phyloP scores from a whole-genome alignment of 2,797 vertebrate species.

The Pempheris klunzingeri region DNA sequence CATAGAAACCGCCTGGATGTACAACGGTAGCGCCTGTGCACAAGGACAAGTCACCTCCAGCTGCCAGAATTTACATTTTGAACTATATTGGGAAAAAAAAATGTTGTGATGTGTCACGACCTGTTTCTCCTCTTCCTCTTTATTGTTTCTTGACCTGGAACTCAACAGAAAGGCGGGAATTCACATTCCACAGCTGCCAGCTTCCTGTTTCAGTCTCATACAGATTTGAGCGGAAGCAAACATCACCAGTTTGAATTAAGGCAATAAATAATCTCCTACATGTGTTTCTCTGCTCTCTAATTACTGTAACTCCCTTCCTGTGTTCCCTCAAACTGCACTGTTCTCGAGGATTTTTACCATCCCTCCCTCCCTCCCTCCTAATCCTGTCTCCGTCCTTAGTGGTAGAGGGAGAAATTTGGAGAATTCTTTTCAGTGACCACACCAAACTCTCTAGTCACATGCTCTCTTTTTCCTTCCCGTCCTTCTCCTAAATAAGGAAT shows the following conservation, averaged over 20 bases:
- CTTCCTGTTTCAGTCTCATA: slow-evolving; percentile 52
- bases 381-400: slow-evolving; percentile 58
- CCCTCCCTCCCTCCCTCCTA: slow-evolving; percentile 30
- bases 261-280: slow-evolving; percentile 41
- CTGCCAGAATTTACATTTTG: slow-evolving; percentile 7
- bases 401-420: slow-evolving; percentile 77
- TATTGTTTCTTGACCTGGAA: slow-evolving; percentile 18
- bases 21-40: not conserved
- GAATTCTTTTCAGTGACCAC: slow-evolving; percentile 82
- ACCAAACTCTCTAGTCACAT: slow-evolving; percentile 76
- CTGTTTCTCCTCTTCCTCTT: slow-evolving; percentile 15
- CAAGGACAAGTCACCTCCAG: not conserved
- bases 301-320: slow-evolving; percentile 48
- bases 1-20: slow-evolving; percentile 14
- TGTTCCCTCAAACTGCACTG: slow-evolving; percentile 43
- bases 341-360: slow-evolving; percentile 56
- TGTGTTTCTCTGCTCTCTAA: slow-evolving; percentile 53
- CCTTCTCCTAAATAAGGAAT: slow-evolving; percentile 84
- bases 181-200: slow-evolving; percentile 58
- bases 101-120: slow-evolving; percentile 17
- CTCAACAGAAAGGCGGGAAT: slow-evolving; percentile 4
- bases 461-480: slow-evolving; percentile 68
- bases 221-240: slow-evolving; percentile 47
- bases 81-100: not conserved
- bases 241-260: slow-evolving; percentile 49